Evolutionary conservation across 2,888 invertebrate species (phyloP).

Genomic region (Nezara viridula): DNA sequence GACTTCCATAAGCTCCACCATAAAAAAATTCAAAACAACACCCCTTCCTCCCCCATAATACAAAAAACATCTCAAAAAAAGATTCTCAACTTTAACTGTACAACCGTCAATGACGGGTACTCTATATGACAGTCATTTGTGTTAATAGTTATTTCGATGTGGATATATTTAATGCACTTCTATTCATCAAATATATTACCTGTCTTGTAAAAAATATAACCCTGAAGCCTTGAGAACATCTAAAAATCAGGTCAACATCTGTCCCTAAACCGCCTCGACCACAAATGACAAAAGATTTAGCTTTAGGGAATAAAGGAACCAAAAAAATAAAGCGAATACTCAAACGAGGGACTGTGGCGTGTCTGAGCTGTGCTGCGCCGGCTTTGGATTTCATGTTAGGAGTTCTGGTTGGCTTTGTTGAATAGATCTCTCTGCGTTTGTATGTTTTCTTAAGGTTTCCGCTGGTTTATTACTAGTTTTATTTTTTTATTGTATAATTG

Average conservation of each 20-base stretch:
- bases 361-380: neutral
- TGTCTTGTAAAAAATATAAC: too few species aligned
- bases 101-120: too few species aligned
- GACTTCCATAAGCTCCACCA: too few species aligned
- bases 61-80: too few species aligned
- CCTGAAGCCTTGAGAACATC: neutral
- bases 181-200: too few species aligned
- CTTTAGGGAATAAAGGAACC: neutral
- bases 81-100: too few species aligned
- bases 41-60: too few species aligned
- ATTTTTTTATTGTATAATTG: neutral
- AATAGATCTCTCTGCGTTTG: neutral
- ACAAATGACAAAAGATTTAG: neutral
- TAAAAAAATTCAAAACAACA: too few species aligned
- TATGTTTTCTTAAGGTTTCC: neutral
- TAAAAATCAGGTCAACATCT: neutral
- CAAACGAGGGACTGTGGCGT: neutral
- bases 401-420: neutral
- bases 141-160: too few species aligned
- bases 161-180: too few species aligned
- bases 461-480: neutral
- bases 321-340: conserved; percentile 3
- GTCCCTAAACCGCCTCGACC: neutral
- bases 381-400: neutral
- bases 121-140: too few species aligned